These are phyloP conservation scores for Penaeus monodon DNA, from an alignment of 2,888 invertebrate genomes.

Conservation along the genomic window DNA sequence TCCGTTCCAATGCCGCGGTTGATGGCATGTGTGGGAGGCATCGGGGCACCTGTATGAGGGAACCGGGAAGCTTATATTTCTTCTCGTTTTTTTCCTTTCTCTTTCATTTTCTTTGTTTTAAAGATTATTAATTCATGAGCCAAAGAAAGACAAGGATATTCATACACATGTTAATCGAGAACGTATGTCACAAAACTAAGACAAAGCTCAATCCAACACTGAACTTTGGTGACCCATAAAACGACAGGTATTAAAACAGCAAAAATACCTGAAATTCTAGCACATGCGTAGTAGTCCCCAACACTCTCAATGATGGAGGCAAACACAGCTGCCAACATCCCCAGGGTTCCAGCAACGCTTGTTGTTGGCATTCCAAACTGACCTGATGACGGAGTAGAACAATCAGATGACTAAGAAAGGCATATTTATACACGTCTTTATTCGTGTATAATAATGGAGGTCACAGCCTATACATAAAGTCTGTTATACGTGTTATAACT, in stretches of 20 bases:
- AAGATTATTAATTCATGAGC: too few species aligned
- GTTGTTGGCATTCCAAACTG: slow-evolving; percentile 70
- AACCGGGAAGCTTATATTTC: neutral
- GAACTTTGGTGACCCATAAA: neutral
- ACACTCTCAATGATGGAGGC: slow-evolving; percentile 70
- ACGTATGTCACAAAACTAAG: neutral
- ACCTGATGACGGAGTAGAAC: slow-evolving; percentile 66
- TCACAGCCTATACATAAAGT: too few species aligned
- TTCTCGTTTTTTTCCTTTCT: too few species aligned
- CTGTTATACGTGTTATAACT: too few species aligned
- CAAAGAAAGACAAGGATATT: too few species aligned
- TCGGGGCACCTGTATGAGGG: slow-evolving; percentile 69
- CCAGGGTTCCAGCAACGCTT: slow-evolving; percentile 68
- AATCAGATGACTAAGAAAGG: too few species aligned
- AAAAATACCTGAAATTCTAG: slow-evolving; percentile 70
- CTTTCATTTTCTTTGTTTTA: too few species aligned
- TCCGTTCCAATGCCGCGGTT: slow-evolving; percentile 73
- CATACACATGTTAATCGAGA: too few species aligned
- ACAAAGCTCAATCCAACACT: neutral
- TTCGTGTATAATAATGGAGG: too few species aligned
- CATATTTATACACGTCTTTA: too few species aligned
- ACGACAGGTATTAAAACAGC: neutral
- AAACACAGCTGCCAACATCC: slow-evolving; percentile 69
- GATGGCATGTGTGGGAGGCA: slow-evolving; percentile 73
- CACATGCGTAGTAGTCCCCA: slow-evolving; percentile 75